Evolutionary conservation across 2,888 invertebrate genomes (phyloP), one percentile per base, ranked within the genome.

Genomic region (Oligia fasciuncula): DNA sequence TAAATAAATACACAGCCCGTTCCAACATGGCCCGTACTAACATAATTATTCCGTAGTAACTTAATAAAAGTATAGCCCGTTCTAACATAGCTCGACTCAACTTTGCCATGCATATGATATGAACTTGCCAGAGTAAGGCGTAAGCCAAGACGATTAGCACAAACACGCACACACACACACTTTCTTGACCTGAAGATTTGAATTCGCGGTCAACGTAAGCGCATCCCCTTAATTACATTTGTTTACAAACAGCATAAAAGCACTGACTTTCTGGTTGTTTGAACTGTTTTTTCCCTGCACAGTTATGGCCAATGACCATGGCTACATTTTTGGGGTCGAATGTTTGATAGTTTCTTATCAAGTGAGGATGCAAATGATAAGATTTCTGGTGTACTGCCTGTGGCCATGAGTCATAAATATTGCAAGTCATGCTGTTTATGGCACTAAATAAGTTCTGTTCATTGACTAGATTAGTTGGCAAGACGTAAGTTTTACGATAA

Each of bases 401-500:
- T 81, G 60, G 14, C 23, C 19, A 23, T 67, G 43, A n/a, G 13
- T 29, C n/a, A 40, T n/a, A 40, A 40, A 49, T n/a, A 14, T 46
- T n/a, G n/a, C 35, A 19, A 49, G 8, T 54, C 6, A 43, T 43
- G 19, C 2, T 17, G n/a, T 40, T 69, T 54, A 40, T 54, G 14
- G 5, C 14, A 51, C 14, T 51, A 23, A 5, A 62, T 49, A 57
- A 46, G 3, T 11, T 29, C 14, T 66, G 29, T 49, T 62, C 54
- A 46, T 78, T 77, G 57, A 29, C 43, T 40, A 43, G 43, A 76
- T 19, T 76, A 11, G 49, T 70, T 43, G 65, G 51, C 60, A 51
- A 43, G 70, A 71, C 62, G 40, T 65, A 35, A 62, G 17, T 65
- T 84, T 77, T 9, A 49, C 35, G 40, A 78, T 40, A 43, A 65